Conservation (phyloP, 64 coral and sea anemone species). For the Acropora tenuis region DNA sequence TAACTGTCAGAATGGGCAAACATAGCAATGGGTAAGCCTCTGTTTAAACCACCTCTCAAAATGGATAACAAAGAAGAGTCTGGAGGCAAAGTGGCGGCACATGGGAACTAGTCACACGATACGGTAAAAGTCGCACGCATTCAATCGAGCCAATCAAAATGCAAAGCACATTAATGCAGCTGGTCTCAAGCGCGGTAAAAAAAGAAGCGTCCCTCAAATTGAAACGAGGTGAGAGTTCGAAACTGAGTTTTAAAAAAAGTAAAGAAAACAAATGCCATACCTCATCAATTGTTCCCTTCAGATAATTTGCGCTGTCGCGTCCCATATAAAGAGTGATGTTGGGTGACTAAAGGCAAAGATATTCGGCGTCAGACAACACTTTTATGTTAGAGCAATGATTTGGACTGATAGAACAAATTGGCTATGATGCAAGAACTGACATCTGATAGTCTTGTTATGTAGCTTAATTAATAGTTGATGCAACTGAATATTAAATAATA, state of each 20-base stretch:
- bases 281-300: conserved; percentile 77
- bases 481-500: background rate
- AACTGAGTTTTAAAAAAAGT: no score
- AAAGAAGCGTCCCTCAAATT: conserved; percentile 70
- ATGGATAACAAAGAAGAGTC: no score
- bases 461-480: no score
- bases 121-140: no score
- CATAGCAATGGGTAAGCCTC: no score
- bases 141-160: no score
- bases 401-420: no score
- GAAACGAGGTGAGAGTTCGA: conserved; percentile 76
- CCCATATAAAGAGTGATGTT: conserved; percentile 56
- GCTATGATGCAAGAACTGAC: no score
- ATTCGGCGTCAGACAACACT: background rate
- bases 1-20: conserved; percentile 32
- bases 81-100: no score
- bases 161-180: no score
- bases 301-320: conserved; percentile 56
- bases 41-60: background rate
- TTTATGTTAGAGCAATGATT: background rate
- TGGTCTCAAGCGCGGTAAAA: conserved; percentile 38
- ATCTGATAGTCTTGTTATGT: no score
- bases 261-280: conserved; percentile 28
- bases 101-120: no score
- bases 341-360: conserved; percentile 5